These are phyloP conservation scores for Peromyscus leucopus DNA, from an alignment of 2,113 vertebrate species.

Conservation along the genomic window DNA sequence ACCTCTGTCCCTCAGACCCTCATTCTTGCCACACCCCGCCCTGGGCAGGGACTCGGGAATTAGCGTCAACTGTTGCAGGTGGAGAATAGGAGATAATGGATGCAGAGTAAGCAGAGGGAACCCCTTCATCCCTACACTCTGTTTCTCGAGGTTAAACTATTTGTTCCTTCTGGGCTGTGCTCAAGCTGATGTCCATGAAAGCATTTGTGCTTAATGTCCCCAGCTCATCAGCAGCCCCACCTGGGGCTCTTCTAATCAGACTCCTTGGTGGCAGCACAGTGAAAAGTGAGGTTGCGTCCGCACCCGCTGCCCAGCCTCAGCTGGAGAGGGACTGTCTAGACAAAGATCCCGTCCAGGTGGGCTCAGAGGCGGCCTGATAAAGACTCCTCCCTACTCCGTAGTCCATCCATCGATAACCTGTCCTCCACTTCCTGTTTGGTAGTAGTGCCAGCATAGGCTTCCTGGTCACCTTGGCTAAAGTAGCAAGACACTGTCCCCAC, in stretches of 20 bases:
- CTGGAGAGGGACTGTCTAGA: constrained; percentile 67
- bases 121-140: neutral
- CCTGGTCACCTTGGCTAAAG: neutral
- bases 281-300: constrained; percentile 40
- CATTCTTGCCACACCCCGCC: neutral
- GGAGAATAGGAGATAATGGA: neutral
- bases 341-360: constrained; percentile 17
- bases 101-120: constrained; percentile 12
- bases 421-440: constrained; percentile 25
- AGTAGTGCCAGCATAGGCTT: neutral
- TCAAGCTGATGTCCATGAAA: constrained; percentile 56
- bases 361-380: constrained; percentile 41
- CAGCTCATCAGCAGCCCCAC: constrained; percentile 71
- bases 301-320: constrained; percentile 57
- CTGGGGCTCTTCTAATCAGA: constrained; percentile 78
- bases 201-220: constrained; percentile 77
- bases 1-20: neutral
- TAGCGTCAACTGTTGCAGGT: constrained; percentile 7
- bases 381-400: neutral
- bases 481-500: neutral
- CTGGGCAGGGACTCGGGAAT: constrained; percentile 11
- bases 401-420: neutral
- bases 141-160: constrained; percentile 73
- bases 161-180: constrained; percentile 67
- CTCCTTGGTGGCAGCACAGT: constrained; percentile 55